phyloP scores from a whole-genome alignment of 2,113 vertebrate genomes.

The Athene cunicularia region DNA sequence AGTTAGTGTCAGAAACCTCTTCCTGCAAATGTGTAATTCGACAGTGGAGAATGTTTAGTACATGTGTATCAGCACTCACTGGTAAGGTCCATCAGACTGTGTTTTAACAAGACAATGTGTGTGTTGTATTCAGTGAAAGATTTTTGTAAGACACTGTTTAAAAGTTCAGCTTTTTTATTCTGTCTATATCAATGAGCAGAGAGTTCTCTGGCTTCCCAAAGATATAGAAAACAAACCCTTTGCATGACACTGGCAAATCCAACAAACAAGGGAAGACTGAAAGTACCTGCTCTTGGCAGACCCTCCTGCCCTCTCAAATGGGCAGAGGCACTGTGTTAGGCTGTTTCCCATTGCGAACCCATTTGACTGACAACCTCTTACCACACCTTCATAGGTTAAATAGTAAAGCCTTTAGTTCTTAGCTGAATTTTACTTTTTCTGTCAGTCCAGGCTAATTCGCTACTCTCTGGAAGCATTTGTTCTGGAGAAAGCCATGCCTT shows the following conservation, averaged over 20 bases:
- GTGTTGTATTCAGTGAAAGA: not conserved
- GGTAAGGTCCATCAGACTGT: not conserved
- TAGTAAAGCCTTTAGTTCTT: not conserved
- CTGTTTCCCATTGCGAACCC: not conserved
- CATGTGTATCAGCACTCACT: no score
- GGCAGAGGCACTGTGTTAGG: not conserved
- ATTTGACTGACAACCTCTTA: not conserved
- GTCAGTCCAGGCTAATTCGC: not conserved
- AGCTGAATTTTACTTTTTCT: not conserved
- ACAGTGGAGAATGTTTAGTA: not conserved
- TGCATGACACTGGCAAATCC: not conserved
- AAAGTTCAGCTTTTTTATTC: not conserved
- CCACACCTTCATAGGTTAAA: not conserved
- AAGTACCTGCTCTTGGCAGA: not conserved
- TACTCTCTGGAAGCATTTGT: not conserved
- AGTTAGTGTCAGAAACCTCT: not conserved
- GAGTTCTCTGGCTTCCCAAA: not conserved
- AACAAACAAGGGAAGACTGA: not conserved
- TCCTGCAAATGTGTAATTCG: not conserved
- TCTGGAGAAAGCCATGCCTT: not conserved
- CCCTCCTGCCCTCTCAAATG: not conserved
- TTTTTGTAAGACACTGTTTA: not conserved
- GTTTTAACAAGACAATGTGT: not conserved
- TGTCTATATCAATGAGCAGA: not conserved
- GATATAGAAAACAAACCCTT: not conserved